phyloP scores from a whole-genome alignment of 1,140 invertebrate species.

The Diabrotica undecimpunctata region DNA sequence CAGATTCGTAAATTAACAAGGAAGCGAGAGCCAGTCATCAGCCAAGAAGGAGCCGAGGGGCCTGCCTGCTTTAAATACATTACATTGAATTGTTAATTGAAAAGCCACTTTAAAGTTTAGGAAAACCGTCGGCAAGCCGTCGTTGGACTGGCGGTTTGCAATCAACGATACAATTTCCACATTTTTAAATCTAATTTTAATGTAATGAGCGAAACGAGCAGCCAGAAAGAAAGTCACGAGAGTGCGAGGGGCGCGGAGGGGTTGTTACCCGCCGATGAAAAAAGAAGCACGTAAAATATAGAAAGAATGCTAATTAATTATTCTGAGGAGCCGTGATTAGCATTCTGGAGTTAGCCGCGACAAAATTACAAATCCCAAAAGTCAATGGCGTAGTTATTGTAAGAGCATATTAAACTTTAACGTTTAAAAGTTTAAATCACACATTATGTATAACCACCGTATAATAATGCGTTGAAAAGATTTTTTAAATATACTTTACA shows the following conservation, averaged over 20 bases:
- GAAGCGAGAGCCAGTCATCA: conserved; percentile 6
- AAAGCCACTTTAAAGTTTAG: conserved; percentile 45
- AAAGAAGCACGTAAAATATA: conserved; percentile 46
- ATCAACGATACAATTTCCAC: conserved; percentile 50
- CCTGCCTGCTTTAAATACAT: conserved; percentile 44
- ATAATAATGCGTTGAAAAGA: no score
- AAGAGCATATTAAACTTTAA: conserved; percentile 1
- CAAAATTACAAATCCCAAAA: conserved; percentile 33
- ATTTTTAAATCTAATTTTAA: conserved; percentile 51
- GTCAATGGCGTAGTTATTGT: neutral
- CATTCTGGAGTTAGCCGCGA: conserved; percentile 39
- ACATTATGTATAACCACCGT: no score
- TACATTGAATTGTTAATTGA: conserved; percentile 46
- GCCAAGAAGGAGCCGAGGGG: conserved; percentile 8
- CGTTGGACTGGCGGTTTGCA: conserved; percentile 40
- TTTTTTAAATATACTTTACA: no score
- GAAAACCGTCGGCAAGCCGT: conserved; percentile 17
- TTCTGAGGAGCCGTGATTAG: conserved; percentile 48
- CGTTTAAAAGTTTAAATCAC: neutral
- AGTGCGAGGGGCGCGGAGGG: conserved; percentile 19
- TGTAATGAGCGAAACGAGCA: conserved; percentile 44
- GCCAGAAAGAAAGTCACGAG: conserved; percentile 12
- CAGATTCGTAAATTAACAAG: neutral
- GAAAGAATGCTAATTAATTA: conserved; percentile 50
- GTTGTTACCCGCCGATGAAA: conserved; percentile 30